Conservation (phyloP, 2,888 invertebrate genomes). For the Dorcus hopei region DNA sequence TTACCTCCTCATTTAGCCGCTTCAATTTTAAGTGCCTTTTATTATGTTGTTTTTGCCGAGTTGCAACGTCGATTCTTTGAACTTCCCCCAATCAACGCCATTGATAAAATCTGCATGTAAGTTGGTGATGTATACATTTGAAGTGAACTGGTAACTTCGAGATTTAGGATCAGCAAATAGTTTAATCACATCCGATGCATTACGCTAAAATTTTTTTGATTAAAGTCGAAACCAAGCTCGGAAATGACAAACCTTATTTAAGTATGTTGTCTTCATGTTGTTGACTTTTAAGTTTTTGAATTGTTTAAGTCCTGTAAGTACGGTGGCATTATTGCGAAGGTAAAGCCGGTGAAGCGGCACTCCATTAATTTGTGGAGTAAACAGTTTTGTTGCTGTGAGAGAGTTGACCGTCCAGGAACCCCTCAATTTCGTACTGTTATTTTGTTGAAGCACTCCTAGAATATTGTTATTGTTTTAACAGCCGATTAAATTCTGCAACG, state of each 20-base stretch:
- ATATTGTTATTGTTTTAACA: constrained; percentile 2
- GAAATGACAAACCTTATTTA: constrained; percentile 28
- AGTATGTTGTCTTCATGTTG: constrained; percentile 17
- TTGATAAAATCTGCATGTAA: constrained; percentile 39
- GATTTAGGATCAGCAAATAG: constrained; percentile 14
- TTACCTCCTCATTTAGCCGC: neutral
- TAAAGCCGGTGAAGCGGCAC: constrained; percentile 35
- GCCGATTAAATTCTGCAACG: neutral
- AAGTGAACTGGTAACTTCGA: constrained; percentile 24
- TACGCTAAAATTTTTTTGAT: constrained; percentile 16
- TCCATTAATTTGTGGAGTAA: constrained; percentile 31
- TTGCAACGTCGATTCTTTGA: constrained; percentile 37
- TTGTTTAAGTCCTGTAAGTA: constrained; percentile 35
- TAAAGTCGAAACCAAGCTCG: neutral
- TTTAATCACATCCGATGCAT: constrained; percentile 8
- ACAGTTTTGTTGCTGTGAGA: constrained; percentile 28
- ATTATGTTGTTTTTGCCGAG: constrained; percentile 30
- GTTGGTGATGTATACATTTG: constrained; percentile 32
- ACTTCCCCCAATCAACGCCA: constrained; percentile 38
- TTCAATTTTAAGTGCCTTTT: constrained; percentile 24
- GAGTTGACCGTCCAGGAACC: constrained; percentile 25
- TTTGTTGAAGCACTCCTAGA: constrained; percentile 31
- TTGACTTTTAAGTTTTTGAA: constrained; percentile 29
- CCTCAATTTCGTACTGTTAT: constrained; percentile 22
- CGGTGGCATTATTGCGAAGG: constrained; percentile 25